Conservation (phyloP, 2,797 vertebrate genomes). For the Pyrocephalus nanus region DNA sequence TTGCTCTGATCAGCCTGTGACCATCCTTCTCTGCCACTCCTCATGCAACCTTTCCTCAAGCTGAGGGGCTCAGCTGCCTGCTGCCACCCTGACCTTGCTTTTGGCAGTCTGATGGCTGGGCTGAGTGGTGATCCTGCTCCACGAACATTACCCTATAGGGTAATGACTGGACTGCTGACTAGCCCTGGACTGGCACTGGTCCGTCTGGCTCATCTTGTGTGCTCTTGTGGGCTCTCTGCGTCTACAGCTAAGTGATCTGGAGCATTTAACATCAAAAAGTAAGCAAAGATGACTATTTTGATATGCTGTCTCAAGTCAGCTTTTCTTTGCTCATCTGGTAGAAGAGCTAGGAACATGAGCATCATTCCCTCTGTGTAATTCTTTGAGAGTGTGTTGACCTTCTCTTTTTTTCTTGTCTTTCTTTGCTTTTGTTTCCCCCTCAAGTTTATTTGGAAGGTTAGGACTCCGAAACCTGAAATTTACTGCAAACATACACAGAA, state of each 20-base stretch:
- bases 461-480: not conserved
- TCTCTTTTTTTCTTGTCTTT: not conserved
- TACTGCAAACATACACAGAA: not conserved
- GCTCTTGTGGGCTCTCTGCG: not conserved
- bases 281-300: not conserved
- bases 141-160: fast-evolving
- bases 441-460: not conserved
- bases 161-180: not conserved
- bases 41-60: not conserved
- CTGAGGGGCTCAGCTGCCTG: not conserved
- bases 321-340: not conserved
- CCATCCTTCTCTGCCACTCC: not conserved
- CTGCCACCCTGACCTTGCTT: not conserved
- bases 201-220: not conserved
- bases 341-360: not conserved
- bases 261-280: not conserved
- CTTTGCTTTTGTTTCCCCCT: fast-evolving
- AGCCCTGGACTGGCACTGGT: not conserved
- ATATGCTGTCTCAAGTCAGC: not conserved
- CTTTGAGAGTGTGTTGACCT: not conserved
- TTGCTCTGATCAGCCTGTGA: not conserved
- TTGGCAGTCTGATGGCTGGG: not conserved
- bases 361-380: not conserved
- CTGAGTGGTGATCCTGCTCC: not conserved
- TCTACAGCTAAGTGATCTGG: not conserved